These are phyloP conservation scores for Pangasianodon hypophthalmus DNA, from an alignment of 2,113 vertebrate genomes.

Conservation along the genomic window DNA sequence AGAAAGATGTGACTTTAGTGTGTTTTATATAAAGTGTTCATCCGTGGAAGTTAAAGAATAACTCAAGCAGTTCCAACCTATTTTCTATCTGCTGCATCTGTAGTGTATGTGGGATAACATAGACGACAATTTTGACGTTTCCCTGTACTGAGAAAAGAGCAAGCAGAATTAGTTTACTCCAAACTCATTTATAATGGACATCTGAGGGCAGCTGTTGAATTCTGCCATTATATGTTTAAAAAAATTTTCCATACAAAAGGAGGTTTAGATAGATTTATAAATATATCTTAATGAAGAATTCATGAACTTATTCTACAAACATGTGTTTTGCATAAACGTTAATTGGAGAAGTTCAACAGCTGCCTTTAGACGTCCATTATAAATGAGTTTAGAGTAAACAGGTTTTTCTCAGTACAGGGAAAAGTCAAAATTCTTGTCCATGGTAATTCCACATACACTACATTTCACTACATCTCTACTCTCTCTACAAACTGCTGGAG, in stretches of 20 bases:
- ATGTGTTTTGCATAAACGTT: background rate
- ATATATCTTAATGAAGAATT: background rate
- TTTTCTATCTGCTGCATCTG: background rate
- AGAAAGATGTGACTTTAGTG: background rate
- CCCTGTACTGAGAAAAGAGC: background rate
- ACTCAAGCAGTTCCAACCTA: background rate
- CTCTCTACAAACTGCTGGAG: background rate
- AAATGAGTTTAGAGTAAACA: background rate
- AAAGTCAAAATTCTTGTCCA: background rate
- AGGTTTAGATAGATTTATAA: background rate
- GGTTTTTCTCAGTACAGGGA: background rate
- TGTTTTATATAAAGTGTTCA: background rate
- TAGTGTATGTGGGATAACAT: background rate
- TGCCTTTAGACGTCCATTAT: background rate
- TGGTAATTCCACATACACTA: background rate
- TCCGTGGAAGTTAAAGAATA: background rate
- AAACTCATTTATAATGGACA: background rate
- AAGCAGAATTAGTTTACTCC: background rate
- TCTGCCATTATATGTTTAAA: background rate
- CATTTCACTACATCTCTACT: background rate
- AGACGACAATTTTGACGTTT: background rate
- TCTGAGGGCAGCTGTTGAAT: background rate
- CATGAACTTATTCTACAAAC: background rate
- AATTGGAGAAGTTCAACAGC: background rate
- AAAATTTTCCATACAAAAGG: background rate